Evolutionary conservation across 1,140 invertebrate genomes (phyloP).

Genomic region (Dryas iulia): DNA sequence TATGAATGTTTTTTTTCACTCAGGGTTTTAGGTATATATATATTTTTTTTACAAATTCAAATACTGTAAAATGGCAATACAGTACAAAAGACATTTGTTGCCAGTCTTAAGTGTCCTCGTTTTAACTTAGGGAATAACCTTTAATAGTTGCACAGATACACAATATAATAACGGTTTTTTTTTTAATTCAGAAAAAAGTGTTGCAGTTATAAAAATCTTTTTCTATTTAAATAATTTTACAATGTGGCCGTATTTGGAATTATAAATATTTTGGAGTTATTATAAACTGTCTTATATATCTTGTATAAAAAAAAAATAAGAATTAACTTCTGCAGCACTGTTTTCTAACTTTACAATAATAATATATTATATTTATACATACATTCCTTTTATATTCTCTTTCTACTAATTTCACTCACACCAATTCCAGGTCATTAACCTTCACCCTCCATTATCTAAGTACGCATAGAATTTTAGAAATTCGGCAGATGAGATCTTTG

Average conservation of each 20-base stretch:
- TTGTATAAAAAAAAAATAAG: too few relatives aligned
- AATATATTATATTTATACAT: not conserved
- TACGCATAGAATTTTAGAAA: not conserved
- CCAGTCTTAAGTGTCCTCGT: slow-evolving; percentile 11
- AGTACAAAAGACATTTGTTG: slow-evolving; percentile 16
- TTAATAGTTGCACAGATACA: slow-evolving; percentile 13
- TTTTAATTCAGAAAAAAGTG: not conserved
- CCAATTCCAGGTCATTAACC: not conserved
- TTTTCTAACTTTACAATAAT: not conserved
- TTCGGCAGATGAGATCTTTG: slow-evolving; percentile 1
- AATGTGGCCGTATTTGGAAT: not conserved
- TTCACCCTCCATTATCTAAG: not conserved
- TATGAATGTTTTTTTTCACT: slow-evolving; percentile 15
- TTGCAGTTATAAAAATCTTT: not conserved
- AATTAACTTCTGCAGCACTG: not conserved
- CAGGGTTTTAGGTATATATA: slow-evolving; percentile 5
- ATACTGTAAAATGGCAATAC: slow-evolving; percentile 16
- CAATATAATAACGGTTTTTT: not conserved
- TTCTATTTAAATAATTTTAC: not conserved
- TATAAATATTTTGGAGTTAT: too few relatives aligned
- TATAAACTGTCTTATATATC: too few relatives aligned
- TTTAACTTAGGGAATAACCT: not conserved
- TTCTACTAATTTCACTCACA: not conserved
- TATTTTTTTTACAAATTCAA: slow-evolving; percentile 1
- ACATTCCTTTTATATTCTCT: not conserved